Evolutionary conservation across 2,888 invertebrate genomes (phyloP), one percentile per base, ranked within the genome.

Genomic region (Dicroscelio sp.): DNA sequence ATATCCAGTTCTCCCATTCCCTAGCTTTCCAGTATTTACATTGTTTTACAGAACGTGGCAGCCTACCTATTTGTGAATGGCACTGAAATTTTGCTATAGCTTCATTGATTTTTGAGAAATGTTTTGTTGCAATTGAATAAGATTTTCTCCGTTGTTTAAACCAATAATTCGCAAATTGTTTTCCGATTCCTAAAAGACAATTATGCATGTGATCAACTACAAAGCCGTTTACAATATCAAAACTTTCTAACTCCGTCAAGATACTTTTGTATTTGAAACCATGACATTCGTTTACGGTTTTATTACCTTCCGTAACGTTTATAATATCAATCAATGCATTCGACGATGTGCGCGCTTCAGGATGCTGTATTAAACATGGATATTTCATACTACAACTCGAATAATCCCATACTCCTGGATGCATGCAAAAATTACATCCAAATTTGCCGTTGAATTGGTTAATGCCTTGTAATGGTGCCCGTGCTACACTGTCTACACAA

Each of bases 181-280:
- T 52, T 17, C 35, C 38, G 20, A 90, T 30, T 5, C 90, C 90
- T 43, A 88, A 65, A 3, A 88, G 31, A 58, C 60, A 38, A 23
- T 20, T 83, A 38, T 93, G 92, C 93, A 93, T 92, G n/a, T 48
- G 25, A 58, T 92, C 89, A 25, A 86, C 86, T 6, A 87, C 63
- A 43, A 90, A 86, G 4, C 90, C 91, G 20, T 25, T 14, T 23
- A 92, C 65, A n/a, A 91, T 90, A 63, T 92, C 38, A 55, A 92
- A 93, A 65, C 23, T 23, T 12, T 75, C 71, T 33, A 92, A 69
- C 30, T 52, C 3, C 14, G 48, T 25, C 23, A 92, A 73, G 17
- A 60, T 30, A 4, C 86, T 63, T 71, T 43, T 35, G n/a, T 82
- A 60, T 69, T 86, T 88, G 17, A 88, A 65, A 20, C 88, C 90